phyloP scores from a whole-genome alignment of 2,113 vertebrate genomes.

The Trinectes maculatus region DNA sequence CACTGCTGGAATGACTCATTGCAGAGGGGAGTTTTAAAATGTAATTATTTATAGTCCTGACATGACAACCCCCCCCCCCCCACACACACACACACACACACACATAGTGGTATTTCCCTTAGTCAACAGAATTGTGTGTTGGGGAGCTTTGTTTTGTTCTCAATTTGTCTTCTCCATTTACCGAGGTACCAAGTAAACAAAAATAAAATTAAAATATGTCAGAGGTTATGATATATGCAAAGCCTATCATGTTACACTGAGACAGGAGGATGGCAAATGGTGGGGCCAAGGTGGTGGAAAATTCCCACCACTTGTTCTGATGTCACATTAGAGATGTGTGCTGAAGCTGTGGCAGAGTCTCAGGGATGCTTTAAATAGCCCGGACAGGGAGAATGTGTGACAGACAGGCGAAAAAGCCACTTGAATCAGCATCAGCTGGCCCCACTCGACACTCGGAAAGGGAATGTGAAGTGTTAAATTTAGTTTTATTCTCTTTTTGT shows the following conservation, averaged over 20 bases:
- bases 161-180: conserved; percentile 61
- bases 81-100: too few relatives aligned
- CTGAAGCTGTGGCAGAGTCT: conserved; percentile 14
- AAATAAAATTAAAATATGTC: not conserved
- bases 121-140: conserved; percentile 78
- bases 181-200: conserved; percentile 16
- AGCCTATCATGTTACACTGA: not conserved
- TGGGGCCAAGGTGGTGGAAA: not conserved
- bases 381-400: conserved; percentile 25
- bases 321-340: conserved; percentile 26
- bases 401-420: conserved; percentile 29
- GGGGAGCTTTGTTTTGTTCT: conserved; percentile 72
- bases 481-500: conserved; percentile 29
- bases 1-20: conserved; percentile 53
- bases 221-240: not conserved
- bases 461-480: conserved; percentile 57
- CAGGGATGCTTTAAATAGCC: conserved; percentile 55
- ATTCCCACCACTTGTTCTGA: conserved; percentile 1
- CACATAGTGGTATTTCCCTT: conserved; percentile 80
- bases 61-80: conserved; percentile 75
- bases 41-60: conserved; percentile 79
- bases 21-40: conserved; percentile 59
- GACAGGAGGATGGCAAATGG: not conserved
- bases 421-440: conserved; percentile 63
- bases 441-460: conserved; percentile 29